A percentile compares a stretch with the other conserved stretches of the same genome.
These are phyloP conservation scores for Neomorphus geoffroyi DNA, from an alignment of 2,797 vertebrate genomes.

Conservation along the genomic window DNA sequence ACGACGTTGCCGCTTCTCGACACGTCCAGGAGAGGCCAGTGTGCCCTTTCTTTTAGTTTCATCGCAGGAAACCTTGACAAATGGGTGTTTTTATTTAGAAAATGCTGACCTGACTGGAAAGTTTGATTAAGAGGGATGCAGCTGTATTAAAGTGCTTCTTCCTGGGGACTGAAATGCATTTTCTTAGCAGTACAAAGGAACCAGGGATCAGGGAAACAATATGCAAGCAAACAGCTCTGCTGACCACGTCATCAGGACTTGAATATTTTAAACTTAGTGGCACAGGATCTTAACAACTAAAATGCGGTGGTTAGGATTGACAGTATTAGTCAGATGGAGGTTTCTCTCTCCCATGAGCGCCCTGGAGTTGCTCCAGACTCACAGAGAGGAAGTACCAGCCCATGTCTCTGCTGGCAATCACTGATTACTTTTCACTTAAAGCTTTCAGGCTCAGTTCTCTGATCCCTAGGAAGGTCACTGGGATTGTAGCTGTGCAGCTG, in stretches of 20 bases:
- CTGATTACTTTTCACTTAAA: neutral
- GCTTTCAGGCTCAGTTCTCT: neutral
- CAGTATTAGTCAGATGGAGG: neutral
- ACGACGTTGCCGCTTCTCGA: neutral
- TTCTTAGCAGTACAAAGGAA: neutral
- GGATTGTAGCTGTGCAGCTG: neutral
- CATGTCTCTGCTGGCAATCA: neutral
- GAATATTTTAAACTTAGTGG: neutral
- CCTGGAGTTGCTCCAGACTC: neutral
- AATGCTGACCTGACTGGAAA: constrained; percentile 59
- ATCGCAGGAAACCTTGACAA: neutral
- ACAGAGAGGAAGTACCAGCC: neutral
- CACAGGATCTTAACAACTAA: neutral
- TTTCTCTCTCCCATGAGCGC: neutral
- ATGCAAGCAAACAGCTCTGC: neutral
- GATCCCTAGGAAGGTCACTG: constrained; percentile 29
- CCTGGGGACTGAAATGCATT: neutral
- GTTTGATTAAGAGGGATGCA: constrained; percentile 33
- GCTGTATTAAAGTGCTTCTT: neutral
- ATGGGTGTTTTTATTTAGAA: constrained; percentile 19
- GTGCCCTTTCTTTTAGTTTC: neutral
- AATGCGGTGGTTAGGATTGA: neutral
- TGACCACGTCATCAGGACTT: neutral
- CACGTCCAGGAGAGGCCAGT: constrained; percentile 46
- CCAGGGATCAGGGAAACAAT: neutral